phyloP scores from a whole-genome alignment of 2,888 invertebrate species.

The Pseudeuparius sepicola region DNA sequence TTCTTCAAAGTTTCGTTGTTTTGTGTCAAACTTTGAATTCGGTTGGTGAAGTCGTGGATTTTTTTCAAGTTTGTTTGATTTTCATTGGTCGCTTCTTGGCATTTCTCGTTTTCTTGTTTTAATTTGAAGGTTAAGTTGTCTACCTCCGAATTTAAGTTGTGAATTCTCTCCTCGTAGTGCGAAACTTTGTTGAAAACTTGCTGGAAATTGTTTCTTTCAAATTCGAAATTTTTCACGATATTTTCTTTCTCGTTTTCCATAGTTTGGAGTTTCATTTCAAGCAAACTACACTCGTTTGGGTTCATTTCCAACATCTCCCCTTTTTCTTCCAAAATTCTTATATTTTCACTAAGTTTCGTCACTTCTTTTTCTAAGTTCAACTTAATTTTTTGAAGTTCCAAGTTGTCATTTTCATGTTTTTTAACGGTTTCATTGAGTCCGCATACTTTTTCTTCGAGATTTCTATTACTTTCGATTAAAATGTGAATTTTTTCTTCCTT shows the following conservation, averaged over 20 bases:
- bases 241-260: slow-evolving; percentile 24
- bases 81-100: slow-evolving; percentile 10
- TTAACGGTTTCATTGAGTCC: too few relatives aligned
- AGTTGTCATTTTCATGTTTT: slow-evolving; percentile 19
- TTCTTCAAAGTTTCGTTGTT: slow-evolving; percentile 11
- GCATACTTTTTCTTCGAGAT: slow-evolving; percentile 18
- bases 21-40: slow-evolving; percentile 3
- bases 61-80: slow-evolving; percentile 15
- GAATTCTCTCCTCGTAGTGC: slow-evolving; percentile 15
- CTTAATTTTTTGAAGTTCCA: slow-evolving; percentile 19
- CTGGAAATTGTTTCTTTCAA: slow-evolving; percentile 21
- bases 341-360: slow-evolving; percentile 17
- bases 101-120: slow-evolving; percentile 13
- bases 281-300: slow-evolving; percentile 20
- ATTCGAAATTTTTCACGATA: slow-evolving; percentile 22
- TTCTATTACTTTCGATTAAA: slow-evolving; percentile 18
- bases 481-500: slow-evolving; percentile 20
- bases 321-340: slow-evolving; percentile 22
- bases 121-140: too few relatives aligned
- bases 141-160: slow-evolving; percentile 13
- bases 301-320: slow-evolving; percentile 20
- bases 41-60: slow-evolving; percentile 11
- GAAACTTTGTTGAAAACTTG: slow-evolving; percentile 11
- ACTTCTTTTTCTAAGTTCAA: slow-evolving; percentile 20
- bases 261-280: slow-evolving; percentile 24